Evolutionary conservation across 2,888 invertebrate species (phyloP), one percentile per base, ranked within the genome.

Genomic region (Andrena bicolor): DNA sequence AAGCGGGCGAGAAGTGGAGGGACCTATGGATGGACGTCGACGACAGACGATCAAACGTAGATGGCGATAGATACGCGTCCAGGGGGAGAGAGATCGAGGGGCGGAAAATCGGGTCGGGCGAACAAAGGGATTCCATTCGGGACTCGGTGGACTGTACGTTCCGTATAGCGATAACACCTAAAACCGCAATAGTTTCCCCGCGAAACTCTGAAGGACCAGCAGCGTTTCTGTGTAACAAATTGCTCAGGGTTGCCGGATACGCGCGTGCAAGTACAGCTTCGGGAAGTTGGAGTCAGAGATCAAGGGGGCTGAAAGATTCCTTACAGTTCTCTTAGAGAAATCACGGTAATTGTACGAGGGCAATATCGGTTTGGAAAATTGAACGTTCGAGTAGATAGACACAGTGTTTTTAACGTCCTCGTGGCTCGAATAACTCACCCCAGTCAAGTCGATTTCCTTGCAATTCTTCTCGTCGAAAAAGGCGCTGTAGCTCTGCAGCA

Each of bases 401-500:
- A 20, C 30, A 32, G 28, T 10, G 32, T 32, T 4, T 61, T 20
- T 20, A 53, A 32, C 26, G 53, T 16, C 7, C 7, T 23, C 20
- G 13, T 68, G 51, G 35, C 16, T 35, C 10, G 56, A 13, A 69
- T 76, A 71, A 80, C 90, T 91, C 87, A 93, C 93, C 83, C 86
- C 90, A 1, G 91, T 90, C 10, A 93, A 86, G 61, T 93, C 91
- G 78, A 93, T 86, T 68, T 92, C 91, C 78, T 93, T 93, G 83
- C 87, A 84, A 85, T 92, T 93, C 75, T 90, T 94, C 85, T 91
- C 92, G 80, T 96, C 96, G 89, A 97, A 96, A 86, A 95, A 96
- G 32, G 94, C 92, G 0, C 96, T 96, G 92, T 97, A 97, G 86
- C 96, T 95, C 91, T 97, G 96, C 3, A 97, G 94, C 1, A 97